A percentile compares a stretch with the other conserved stretches of the same genome.
Conservation (phyloP, 2,113 vertebrate species). For the Microtus ochrogaster region DNA sequence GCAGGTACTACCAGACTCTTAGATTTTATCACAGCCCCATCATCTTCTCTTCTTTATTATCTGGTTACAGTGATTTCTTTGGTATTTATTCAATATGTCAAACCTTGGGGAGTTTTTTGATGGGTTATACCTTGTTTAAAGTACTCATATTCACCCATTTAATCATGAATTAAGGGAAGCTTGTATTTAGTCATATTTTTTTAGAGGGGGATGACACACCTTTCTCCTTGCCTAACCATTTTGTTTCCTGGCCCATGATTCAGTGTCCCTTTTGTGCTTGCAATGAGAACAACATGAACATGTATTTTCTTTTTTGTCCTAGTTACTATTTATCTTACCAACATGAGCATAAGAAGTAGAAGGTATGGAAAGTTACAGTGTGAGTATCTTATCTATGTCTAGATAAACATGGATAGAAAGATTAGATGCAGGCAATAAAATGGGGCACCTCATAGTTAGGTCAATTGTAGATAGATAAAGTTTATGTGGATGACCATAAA, state of each 20-base stretch:
- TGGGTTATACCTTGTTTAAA: not conserved
- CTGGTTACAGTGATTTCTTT: not conserved
- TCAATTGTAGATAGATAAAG: not conserved
- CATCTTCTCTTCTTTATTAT: not conserved
- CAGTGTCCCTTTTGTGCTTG: not conserved
- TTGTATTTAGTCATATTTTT: not conserved
- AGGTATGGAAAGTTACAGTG: not conserved
- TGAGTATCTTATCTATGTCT: not conserved
- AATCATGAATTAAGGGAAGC: not conserved
- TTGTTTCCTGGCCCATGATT: not conserved
- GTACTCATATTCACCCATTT: not conserved
- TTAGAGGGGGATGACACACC: not conserved
- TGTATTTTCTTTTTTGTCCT: not conserved
- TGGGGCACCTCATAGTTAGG: not conserved
- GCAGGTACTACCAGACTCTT: not conserved
- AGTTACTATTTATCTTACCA: not conserved
- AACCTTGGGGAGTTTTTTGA: not conserved
- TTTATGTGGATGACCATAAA: not conserved
- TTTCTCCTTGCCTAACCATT: not conserved
- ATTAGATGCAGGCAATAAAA: not conserved
- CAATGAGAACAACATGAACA: not conserved
- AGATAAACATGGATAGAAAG: not conserved
- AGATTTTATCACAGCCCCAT: not conserved
- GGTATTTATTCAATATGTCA: not conserved
- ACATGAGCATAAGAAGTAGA: not conserved